These are phyloP conservation scores for Elaphurus davidianus DNA, from an alignment of 2,113 vertebrate genomes.

Conservation along the genomic window DNA sequence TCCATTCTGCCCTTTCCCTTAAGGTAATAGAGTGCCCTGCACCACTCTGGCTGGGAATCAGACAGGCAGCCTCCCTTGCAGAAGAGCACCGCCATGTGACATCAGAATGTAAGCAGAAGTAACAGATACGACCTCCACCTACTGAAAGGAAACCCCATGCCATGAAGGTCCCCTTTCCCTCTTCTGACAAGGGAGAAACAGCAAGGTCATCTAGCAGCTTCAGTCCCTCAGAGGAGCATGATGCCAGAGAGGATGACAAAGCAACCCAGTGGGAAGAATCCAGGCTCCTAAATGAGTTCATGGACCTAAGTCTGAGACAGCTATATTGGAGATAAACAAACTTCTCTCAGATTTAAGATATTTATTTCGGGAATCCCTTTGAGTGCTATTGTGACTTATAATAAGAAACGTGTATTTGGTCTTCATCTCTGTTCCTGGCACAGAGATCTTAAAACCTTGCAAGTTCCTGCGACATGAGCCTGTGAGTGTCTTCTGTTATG, in stretches of 20 bases:
- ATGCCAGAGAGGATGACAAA: neutral
- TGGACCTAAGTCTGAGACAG: neutral
- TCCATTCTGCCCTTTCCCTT: neutral
- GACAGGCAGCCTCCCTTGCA: neutral
- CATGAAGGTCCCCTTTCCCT: neutral
- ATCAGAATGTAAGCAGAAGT: neutral
- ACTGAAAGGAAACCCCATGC: neutral
- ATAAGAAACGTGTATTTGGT: neutral
- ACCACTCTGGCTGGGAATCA: neutral
- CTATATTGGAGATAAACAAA: neutral
- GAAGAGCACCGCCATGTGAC: neutral
- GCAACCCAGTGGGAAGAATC: neutral
- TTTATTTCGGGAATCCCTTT: neutral
- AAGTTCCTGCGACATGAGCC: neutral
- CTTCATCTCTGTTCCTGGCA: neutral
- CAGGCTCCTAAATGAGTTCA: neutral
- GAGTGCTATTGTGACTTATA: neutral
- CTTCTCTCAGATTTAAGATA: neutral
- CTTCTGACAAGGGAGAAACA: neutral
- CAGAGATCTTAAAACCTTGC: neutral
- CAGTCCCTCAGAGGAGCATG: neutral
- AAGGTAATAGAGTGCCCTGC: rapidly evolving
- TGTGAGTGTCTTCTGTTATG: neutral
- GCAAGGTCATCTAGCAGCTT: neutral
- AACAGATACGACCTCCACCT: neutral